Evolutionary conservation across 2,113 vertebrate species (phyloP).

Genomic region (Silurus asotus): DNA sequence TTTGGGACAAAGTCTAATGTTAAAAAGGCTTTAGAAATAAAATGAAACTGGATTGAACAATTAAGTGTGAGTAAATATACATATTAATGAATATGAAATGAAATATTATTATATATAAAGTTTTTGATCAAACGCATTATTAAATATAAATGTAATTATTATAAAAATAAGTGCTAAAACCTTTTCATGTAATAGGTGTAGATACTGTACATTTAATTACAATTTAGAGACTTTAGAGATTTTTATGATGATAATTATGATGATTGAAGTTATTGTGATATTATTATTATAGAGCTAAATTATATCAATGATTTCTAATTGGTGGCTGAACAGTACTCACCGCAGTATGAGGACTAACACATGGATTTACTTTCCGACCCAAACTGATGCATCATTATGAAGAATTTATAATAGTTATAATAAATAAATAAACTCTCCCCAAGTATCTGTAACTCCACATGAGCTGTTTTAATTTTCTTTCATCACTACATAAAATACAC

Average conservation of each 20-base stretch:
- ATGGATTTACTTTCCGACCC: neutral
- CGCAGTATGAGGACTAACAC: neutral
- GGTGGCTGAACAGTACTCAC: slow-evolving; percentile 1
- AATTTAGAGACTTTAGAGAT: neutral
- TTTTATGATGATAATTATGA: too few relatives aligned
- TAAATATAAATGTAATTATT: too few relatives aligned
- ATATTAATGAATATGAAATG: too few relatives aligned
- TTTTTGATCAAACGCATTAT: too few relatives aligned
- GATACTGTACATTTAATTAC: too few relatives aligned
- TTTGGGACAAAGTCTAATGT: too few relatives aligned
- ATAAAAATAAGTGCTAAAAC: too few relatives aligned
- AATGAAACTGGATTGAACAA: too few relatives aligned
- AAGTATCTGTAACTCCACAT: neutral
- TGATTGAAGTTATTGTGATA: neutral
- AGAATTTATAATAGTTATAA: neutral
- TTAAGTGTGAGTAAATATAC: too few relatives aligned
- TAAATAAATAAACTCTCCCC: neutral
- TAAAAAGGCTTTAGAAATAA: too few relatives aligned
- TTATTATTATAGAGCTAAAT: neutral
- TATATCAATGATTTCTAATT: neutral
- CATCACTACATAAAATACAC: neutral
- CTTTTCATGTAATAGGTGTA: too few relatives aligned
- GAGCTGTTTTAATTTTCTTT: neutral
- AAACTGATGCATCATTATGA: neutral
- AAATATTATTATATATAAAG: too few relatives aligned